A percentile compares a stretch with the other conserved stretches of the same genome.
Conservation (phyloP, 2,888 invertebrate genomes). For the Buathra laborator region DNA sequence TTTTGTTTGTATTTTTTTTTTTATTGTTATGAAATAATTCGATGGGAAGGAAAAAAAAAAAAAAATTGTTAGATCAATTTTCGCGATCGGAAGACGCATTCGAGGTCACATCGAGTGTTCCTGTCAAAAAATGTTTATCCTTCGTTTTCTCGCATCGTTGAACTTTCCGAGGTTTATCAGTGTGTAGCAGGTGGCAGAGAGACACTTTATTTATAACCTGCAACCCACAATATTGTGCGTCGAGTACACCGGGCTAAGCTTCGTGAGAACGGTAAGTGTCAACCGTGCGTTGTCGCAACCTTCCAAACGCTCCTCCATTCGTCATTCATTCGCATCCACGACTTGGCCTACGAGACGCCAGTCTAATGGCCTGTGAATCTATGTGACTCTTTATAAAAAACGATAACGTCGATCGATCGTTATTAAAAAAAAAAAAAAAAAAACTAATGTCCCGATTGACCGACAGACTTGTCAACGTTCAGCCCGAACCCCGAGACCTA, state of each 20-base stretch:
- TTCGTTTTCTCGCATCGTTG: conserved; percentile 80
- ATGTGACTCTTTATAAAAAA: conserved; percentile 42
- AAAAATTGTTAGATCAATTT: not conserved
- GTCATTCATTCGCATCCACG: conserved; percentile 44
- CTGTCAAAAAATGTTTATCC: conserved; percentile 78
- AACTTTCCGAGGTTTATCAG: conserved; percentile 80
- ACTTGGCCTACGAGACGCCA: conserved; percentile 19
- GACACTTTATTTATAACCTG: conserved; percentile 80
- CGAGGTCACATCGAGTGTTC: conserved; percentile 32
- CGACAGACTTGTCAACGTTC: no score
- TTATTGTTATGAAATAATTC: no score
- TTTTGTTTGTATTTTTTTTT: no score
- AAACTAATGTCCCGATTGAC: no score
- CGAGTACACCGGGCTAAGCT: conserved; percentile 56
- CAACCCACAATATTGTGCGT: not conserved
- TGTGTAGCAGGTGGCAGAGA: conserved; percentile 79
- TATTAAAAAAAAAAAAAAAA: no score
- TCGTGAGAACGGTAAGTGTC: conserved; percentile 41
- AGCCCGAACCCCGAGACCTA: no score
- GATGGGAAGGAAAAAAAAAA: not conserved
- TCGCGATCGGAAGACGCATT: not conserved
- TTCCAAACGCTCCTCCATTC: conserved; percentile 28
- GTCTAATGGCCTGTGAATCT: conserved; percentile 69
- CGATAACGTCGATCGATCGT: not conserved
- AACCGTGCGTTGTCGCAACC: conserved; percentile 13